Base-by-base conservation (phyloP, 1,140 invertebrate species). In the Drosophila orena region DNA sequence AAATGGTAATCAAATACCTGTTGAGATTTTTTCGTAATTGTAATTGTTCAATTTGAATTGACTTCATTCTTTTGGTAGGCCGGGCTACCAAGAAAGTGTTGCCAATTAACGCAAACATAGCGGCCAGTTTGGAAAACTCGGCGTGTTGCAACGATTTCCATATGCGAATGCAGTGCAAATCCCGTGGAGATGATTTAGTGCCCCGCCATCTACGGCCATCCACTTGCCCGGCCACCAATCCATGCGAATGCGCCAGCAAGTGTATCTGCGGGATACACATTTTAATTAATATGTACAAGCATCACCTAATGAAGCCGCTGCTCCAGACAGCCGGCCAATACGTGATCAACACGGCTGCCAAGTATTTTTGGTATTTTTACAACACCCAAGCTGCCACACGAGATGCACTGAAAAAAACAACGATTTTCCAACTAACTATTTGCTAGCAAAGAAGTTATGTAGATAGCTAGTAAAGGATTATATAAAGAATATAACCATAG, bases 311-410 rank as follows among this genome's bases (percentile, higher is more conserved):
- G 84, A 89, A 84, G 79, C 77, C 43, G 71, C 80, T 47, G 66
- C 11, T 46, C 68, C 65, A 43, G 49, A 69, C 55, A 61, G 38
- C 54, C 17, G 24, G 46, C 65, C 53, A 46, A 46, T 62, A 83
- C 79, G 83, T 88, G 79, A 86, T 64, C 79, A 84, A 88, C 65
- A 61, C 79, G 68, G 62, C 64, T 30, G 58, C 44, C 59, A 52
- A 79, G 79, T 89, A 89, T 89, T 89, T 89, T 89, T 84, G 85
- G 85, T 77, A 89, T 89, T 89, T 89, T 84, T 80, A 89, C 84
- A 89, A 71, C 84, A 84, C 72, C 73, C 52, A 62, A 86, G 72
- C 49, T 80, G 44, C 44, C 30, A 12, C 44, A 10, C 20, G 22
- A 35, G 40, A 22, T 44, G 15, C 66, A 55, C 22, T 12, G 43